A percentile compares a stretch with the other conserved stretches of the same genome.
Evolutionary conservation across 2,888 invertebrate species (phyloP).

Genomic region (Pterostichus niger): DNA sequence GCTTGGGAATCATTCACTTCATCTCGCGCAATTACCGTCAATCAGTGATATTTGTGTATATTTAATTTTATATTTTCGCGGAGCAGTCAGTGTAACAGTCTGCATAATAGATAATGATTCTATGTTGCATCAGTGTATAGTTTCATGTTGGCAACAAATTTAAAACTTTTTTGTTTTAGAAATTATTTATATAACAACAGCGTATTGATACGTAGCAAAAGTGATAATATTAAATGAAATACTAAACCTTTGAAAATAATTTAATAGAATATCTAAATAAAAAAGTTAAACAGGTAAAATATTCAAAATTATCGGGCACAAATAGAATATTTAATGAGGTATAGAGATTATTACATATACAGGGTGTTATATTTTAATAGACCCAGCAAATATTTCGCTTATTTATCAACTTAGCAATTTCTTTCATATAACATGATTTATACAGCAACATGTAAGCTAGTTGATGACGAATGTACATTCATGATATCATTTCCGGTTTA

Average conservation of each 20-base stretch:
- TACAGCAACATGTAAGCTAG: too few species aligned
- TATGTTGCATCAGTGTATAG: not conserved
- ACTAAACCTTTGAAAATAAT: not conserved
- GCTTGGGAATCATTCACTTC: slow-evolving; percentile 2
- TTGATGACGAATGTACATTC: too few species aligned
- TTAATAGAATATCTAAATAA: too few species aligned
- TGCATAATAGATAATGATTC: not conserved
- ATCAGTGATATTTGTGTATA: slow-evolving; percentile 30
- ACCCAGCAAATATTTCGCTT: too few species aligned
- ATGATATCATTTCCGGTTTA: too few species aligned
- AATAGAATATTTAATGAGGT: too few species aligned
- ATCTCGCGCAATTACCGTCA: slow-evolving; percentile 29
- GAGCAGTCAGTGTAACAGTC: not conserved
- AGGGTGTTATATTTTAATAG: too few species aligned
- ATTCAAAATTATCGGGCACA: too few species aligned
- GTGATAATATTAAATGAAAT: not conserved
- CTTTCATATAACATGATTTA: too few species aligned
- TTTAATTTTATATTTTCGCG: slow-evolving; percentile 36
- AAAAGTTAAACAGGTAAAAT: too few species aligned
- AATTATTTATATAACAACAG: not conserved
- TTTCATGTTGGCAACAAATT: not conserved
- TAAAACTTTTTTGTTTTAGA: not conserved
- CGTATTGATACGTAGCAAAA: not conserved
- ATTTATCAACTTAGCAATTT: too few species aligned
- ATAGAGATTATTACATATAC: too few species aligned